Conservation (phyloP, 2,797 vertebrate genomes). For the Artibeus jamaicensis region DNA sequence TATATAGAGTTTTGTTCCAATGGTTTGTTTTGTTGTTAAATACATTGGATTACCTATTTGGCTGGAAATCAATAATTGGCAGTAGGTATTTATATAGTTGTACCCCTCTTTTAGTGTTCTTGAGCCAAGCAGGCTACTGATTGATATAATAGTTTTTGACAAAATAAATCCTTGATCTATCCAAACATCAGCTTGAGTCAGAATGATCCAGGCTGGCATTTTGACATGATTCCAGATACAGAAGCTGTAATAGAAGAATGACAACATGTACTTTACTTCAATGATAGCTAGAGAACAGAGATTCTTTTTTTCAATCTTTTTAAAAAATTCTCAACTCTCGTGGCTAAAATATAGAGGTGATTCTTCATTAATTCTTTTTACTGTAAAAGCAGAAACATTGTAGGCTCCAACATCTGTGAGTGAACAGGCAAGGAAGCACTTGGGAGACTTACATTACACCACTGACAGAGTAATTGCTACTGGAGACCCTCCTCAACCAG, state of each 20-base stretch:
- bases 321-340: neutral
- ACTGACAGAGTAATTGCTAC: neutral
- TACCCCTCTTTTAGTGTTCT: neutral
- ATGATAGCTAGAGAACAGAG: neutral
- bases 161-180: neutral
- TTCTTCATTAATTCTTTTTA: neutral
- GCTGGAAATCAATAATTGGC: neutral
- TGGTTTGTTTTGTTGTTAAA: neutral
- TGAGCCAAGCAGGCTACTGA: neutral
- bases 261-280: constrained; percentile 2
- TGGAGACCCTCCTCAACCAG: neutral
- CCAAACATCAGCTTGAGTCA: neutral
- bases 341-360: neutral
- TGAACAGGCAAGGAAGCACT: neutral
- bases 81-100: neutral
- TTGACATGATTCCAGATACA: neutral
- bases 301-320: neutral
- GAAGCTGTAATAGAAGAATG: neutral
- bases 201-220: neutral
- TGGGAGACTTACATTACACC: neutral
- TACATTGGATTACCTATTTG: neutral
- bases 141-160: neutral
- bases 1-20: neutral
- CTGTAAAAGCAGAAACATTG: neutral
- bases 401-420: neutral